These are phyloP conservation scores for Carlito syrichta DNA, from an alignment of 2,113 vertebrate species.

Conservation along the genomic window DNA sequence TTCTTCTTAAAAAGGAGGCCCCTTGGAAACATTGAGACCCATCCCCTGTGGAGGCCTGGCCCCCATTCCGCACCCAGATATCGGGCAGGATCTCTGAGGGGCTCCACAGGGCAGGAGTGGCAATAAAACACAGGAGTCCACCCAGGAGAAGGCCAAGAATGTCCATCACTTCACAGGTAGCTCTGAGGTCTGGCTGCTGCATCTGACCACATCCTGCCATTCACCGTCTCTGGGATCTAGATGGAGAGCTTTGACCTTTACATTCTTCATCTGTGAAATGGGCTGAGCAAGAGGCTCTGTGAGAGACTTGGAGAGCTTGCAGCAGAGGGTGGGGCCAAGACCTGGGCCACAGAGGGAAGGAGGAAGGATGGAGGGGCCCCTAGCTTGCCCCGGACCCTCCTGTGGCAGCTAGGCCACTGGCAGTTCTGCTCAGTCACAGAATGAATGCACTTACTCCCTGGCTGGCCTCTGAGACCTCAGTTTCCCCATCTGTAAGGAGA, in stretches of 20 bases:
- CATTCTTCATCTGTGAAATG: not conserved
- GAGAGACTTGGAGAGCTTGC: not conserved
- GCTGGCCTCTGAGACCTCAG: not conserved
- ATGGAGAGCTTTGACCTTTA: not conserved
- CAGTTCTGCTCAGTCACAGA: not conserved
- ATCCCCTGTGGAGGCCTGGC: fast-evolving
- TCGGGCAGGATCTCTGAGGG: not conserved
- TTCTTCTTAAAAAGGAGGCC: not conserved
- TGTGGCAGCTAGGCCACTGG: not conserved
- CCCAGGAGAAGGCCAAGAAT: too few species aligned
- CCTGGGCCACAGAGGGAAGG: not conserved
- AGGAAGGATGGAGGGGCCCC: not conserved
- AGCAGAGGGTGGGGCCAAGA: too few species aligned
- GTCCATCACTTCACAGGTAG: not conserved
- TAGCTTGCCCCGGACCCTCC: too few species aligned
- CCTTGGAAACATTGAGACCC: fast-evolving
- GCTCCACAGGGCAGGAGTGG: too few species aligned
- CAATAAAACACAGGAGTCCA: not conserved
- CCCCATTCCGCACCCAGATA: not conserved
- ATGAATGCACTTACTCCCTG: not conserved
- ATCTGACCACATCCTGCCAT: not conserved
- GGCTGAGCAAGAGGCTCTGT: not conserved
- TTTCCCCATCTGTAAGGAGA: not conserved
- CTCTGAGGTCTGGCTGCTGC: not conserved
- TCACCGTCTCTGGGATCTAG: not conserved